Percentiles rank a stretch among this genome's conserved stretches.
These are phyloP conservation scores for Prietella phreatophila DNA, from an alignment of 2,113 vertebrate species.

Conservation along the genomic window DNA sequence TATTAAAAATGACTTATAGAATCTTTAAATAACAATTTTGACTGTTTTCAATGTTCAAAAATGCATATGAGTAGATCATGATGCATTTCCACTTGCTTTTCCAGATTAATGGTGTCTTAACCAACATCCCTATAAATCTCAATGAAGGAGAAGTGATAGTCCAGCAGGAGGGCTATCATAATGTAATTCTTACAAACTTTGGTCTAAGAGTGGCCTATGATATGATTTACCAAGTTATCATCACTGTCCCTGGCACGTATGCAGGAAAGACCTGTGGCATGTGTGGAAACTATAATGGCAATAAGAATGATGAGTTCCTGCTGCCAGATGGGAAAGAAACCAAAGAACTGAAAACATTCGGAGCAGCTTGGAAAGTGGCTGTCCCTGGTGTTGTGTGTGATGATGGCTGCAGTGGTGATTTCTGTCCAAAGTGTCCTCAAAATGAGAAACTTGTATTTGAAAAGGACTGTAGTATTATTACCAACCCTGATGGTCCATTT, in stretches of 20 bases:
- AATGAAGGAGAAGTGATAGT: constrained; percentile 36
- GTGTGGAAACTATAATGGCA: constrained; percentile 65
- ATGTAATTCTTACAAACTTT: constrained; percentile 57
- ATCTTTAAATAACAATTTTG: neutral
- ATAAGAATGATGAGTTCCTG: constrained; percentile 51
- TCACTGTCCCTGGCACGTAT: constrained; percentile 62
- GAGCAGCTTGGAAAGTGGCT: constrained; percentile 57
- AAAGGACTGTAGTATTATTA: constrained; percentile 57
- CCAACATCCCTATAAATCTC: constrained; percentile 45
- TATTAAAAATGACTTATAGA: too few species aligned
- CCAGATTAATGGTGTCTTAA: constrained; percentile 58
- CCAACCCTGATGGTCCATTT: constrained; percentile 53
- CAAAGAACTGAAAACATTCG: constrained; percentile 45
- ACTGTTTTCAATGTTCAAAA: neutral
- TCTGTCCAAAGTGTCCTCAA: constrained; percentile 21
- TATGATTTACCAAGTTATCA: constrained; percentile 56
- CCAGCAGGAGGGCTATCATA: constrained; percentile 37
- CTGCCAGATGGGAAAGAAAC: constrained; percentile 49
- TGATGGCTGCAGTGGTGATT: constrained; percentile 54
- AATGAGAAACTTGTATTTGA: constrained; percentile 49
- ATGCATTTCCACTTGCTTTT: neutral
- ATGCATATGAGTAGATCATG: neutral
- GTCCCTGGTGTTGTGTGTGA: constrained; percentile 54
- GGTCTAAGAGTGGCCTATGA: constrained; percentile 63
- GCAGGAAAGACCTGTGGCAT: constrained; percentile 60